A percentile compares a stretch with the other conserved stretches of the same genome.
These are phyloP conservation scores for Pan troglodytes DNA, from an alignment of 2,113 vertebrate species.

Conservation along the genomic window DNA sequence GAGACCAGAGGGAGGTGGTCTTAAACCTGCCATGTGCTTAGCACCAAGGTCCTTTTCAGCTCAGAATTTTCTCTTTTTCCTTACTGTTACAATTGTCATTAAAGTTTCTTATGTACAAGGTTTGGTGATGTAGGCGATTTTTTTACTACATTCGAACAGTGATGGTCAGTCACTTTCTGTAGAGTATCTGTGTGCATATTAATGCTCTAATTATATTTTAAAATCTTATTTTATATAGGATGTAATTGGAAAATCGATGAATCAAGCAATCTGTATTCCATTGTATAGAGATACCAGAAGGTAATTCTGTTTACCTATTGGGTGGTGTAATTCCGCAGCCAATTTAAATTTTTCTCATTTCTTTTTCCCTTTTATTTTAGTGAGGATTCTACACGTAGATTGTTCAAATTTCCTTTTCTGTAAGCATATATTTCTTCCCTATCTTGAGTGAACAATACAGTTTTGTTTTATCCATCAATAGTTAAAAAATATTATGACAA, in stretches of 20 bases:
- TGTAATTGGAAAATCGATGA: constrained; percentile 93
- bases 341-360: constrained; percentile 54
- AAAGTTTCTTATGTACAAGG: background rate
- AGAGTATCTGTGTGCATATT: background rate
- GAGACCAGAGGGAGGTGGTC: background rate
- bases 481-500: constrained; percentile 15
- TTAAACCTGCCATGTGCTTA: background rate
- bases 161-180: background rate
- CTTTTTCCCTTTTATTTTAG: constrained; percentile 81
- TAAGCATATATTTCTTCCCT: constrained; percentile 82
- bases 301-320: constrained; percentile 79
- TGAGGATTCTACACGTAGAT: constrained; percentile 86
- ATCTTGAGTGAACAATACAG: background rate
- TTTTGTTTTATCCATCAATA: background rate
- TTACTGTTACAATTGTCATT: background rate
- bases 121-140: background rate
- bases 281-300: constrained; percentile 90
- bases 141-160: background rate
- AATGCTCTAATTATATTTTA: constrained; percentile 32
- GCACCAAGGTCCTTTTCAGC: background rate
- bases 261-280: constrained; percentile 88
- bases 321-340: constrained; percentile 18
- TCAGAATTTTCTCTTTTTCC: background rate
- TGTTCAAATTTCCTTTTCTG: constrained; percentile 95
- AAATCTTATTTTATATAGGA: constrained; percentile 80